phyloP scores from a whole-genome alignment of 2,113 vertebrate species.

The Romanogobio albipinnatus region DNA sequence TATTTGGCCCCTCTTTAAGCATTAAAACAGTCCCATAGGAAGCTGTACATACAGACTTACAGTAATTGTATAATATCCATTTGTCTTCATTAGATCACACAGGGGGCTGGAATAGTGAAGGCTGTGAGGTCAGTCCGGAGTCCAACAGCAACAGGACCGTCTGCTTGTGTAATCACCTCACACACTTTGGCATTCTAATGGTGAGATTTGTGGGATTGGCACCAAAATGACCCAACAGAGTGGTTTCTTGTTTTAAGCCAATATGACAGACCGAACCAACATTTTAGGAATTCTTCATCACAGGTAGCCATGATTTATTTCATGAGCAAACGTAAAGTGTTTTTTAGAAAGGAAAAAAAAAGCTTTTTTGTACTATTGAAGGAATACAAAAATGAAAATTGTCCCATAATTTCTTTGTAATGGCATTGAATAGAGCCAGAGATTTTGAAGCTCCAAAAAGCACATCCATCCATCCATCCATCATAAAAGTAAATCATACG shows the following conservation, averaged over 20 bases:
- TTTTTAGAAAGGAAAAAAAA: background rate
- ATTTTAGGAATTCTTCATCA: too few species aligned
- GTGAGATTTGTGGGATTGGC: slow-evolving; percentile 71
- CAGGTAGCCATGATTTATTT: background rate
- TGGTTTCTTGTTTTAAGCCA: slow-evolving; percentile 10
- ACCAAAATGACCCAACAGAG: background rate
- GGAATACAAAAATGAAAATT: too few species aligned
- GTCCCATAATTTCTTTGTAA: too few species aligned
- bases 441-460: too few species aligned
- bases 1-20: background rate
- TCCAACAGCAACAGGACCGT: slow-evolving; percentile 81
- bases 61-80: slow-evolving; percentile 12
- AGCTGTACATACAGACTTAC: background rate
- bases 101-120: slow-evolving; percentile 86
- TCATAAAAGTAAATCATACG: too few species aligned
- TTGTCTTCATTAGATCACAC: slow-evolving; percentile 74
- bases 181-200: slow-evolving; percentile 94
- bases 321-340: too few species aligned
- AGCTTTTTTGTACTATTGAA: background rate
- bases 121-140: slow-evolving; percentile 74
- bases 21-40: slow-evolving; percentile 8
- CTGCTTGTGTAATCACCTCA: slow-evolving; percentile 92
- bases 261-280: background rate
- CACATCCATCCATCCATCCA: too few species aligned
- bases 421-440: too few species aligned